Evolutionary conservation across 1,140 invertebrate genomes (phyloP), one percentile per base, ranked within the genome.

Genomic region (Delia radicum): DNA sequence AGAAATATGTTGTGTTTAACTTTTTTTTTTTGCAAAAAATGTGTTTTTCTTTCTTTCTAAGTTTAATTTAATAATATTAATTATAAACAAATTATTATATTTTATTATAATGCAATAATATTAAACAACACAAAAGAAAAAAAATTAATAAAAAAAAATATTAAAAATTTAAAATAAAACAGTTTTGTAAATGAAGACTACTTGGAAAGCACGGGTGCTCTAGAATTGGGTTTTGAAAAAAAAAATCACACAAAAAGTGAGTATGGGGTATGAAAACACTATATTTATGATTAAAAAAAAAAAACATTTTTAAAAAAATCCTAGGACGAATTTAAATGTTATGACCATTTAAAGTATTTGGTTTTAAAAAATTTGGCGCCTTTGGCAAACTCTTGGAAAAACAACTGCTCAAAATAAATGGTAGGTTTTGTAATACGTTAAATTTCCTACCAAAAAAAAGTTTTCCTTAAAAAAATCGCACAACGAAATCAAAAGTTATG

Each of bases 101-200:
- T 55, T 55, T 55, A 55, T 55, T 55, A 55, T 55, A 55, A 55
- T 55, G 48, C 48, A 55, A 55, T 55, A 55, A 55, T 55, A 55
- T 55, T 21, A 33, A 7, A 33, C 7, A 33, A 33, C 46, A 6
- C 6, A 48, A n/a, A 21, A 55, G 48, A 21, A 55, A 55, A 55
- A 55, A 55, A 21, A 21, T 21, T 21, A 55, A 55, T 21, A 55
- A 55, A 18, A 18, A 55, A 21, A 55, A 55, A 21, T 13, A 37
- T n/a, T n/a, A 55, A 55, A 55, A 1, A 55, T 55, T 55, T 21
- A 21, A 21, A 55, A 55, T 8, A 21, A 55, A 24, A 55, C 21
- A 8, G 24, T 24, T 24, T 21, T 8, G 37, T 10, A 42, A 12
- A 3, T 6, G 15, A 42, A 13, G 37, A 42, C 12, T 5, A 42